Percentiles rank a stretch among this genome's conserved stretches.
These are phyloP conservation scores for Actias luna DNA, from an alignment of 2,888 invertebrate species.

Conservation along the genomic window DNA sequence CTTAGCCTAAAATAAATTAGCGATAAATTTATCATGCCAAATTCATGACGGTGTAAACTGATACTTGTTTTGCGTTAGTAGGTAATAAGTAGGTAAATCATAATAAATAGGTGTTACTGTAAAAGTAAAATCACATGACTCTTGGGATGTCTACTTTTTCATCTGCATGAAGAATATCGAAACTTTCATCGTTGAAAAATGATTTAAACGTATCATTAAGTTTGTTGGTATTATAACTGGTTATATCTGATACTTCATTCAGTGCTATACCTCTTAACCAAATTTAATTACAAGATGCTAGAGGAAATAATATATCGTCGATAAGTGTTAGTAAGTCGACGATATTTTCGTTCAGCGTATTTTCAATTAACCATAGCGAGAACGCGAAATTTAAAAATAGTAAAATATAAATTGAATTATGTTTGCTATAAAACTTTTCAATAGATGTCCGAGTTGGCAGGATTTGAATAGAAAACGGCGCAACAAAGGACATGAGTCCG, in stretches of 20 bases:
- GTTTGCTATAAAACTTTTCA: slow-evolving; percentile 2
- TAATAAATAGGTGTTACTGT: too few relatives aligned
- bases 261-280: neutral
- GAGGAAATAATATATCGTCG: neutral
- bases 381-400: slow-evolving; percentile 19
- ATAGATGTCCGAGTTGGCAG: slow-evolving; percentile 17
- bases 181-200: too few relatives aligned
- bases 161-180: too few relatives aligned
- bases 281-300: neutral
- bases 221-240: too few relatives aligned
- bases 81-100: too few relatives aligned
- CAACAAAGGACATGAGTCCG: slow-evolving; percentile 39
- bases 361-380: neutral
- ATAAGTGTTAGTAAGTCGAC: neutral
- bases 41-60: too few relatives aligned
- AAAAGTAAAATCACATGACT: too few relatives aligned
- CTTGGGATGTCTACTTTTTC: too few relatives aligned
- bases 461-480: slow-evolving; percentile 42
- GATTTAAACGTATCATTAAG: too few relatives aligned
- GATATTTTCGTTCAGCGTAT: neutral
- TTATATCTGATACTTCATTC: too few relatives aligned
- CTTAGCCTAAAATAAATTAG: neutral
- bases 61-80: too few relatives aligned
- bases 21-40: neutral
- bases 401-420: slow-evolving; percentile 19